Base-by-base conservation (phyloP, 1,140 invertebrate genomes). In the Sminthurides bifidus region DNA sequence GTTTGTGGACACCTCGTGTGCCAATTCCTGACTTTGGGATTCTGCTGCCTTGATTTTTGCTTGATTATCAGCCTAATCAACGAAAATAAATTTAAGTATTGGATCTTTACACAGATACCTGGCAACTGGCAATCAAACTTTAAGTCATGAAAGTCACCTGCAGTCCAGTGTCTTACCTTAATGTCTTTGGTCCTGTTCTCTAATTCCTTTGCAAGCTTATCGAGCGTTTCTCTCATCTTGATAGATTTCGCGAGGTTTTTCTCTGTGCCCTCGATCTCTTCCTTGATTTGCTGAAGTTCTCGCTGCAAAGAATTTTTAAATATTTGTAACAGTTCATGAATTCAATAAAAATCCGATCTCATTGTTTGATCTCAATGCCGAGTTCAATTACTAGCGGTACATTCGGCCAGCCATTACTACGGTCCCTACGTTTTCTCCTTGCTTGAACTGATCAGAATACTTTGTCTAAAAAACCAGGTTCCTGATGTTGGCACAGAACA, bases 151-250 rank as follows among this genome's bases (percentile, higher is more conserved):
- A n/a, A n/a, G n/a, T n/a, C n/a, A n/a, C n/a, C n/a, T n/a, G n/a
- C n/a, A n/a, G n/a, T n/a, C n/a, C n/a, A n/a, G 41, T 17, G 10
- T 15, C 21, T 24, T 53, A 64, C 62, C 52, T 60, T 64, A 37
- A 61, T 57, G 29, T 46, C 48, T 50, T 58, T 52, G 5, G 55
- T 60, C 31, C 58, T 54, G 23, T 58, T 64, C 33, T 64, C 50
- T 23, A 64, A 49, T 31, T 60, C 62, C 38, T 56, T 59, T 43
- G 59, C 58, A n/a, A 64, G 44, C 23, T 40, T 44, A 37, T 64
- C 62, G 17, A 64, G 37, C 1, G 58, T 52, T 19, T 54, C 52
- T 35, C 56, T 46, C 55, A 58, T 50, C 33, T 27, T 38, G 21
- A 27, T 41, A 14, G 62, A 60, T 31, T 55, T 58, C 21, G 33